A percentile compares a stretch with the other conserved stretches of the same genome.
Conservation (phyloP, 2,888 invertebrate species). For the Leucophora obtusa region DNA sequence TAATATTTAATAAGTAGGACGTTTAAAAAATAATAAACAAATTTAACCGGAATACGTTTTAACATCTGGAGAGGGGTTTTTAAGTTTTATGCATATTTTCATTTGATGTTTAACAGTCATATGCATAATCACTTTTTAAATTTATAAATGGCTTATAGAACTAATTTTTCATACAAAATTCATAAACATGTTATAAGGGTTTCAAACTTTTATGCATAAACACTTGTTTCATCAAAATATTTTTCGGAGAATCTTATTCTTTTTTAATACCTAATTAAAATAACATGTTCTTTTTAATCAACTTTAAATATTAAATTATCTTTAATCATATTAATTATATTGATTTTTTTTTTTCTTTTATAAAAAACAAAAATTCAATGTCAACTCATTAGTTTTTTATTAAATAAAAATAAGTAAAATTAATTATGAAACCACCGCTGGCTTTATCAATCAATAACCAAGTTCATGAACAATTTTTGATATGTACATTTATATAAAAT, state of each 20-base stretch:
- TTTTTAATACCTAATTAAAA: background rate
- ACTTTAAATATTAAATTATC: background rate
- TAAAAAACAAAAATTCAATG: background rate
- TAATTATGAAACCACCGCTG: constrained; percentile 1
- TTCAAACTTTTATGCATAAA: too few species aligned
- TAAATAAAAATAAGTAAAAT: background rate
- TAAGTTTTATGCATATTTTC: too few species aligned
- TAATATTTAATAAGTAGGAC: too few species aligned
- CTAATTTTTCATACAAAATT: too few species aligned
- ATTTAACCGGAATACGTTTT: too few species aligned
- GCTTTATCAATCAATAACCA: constrained; percentile 21
- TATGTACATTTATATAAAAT: background rate
- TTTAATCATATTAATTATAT: background rate
- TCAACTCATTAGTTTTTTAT: background rate
- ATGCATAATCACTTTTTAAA: too few species aligned
- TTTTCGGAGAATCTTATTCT: background rate
- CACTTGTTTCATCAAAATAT: too few species aligned
- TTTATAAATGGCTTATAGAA: too few species aligned
- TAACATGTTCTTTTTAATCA: background rate
- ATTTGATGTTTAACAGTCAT: too few species aligned
- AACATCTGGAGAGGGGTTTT: too few species aligned
- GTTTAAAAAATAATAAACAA: too few species aligned
- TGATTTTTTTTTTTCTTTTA: background rate
- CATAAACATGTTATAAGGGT: too few species aligned
- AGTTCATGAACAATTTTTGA: constrained; percentile 16